Conservation (phyloP, 35 echinoderm and acorn worm species). For the Acanthaster planci region DNA sequence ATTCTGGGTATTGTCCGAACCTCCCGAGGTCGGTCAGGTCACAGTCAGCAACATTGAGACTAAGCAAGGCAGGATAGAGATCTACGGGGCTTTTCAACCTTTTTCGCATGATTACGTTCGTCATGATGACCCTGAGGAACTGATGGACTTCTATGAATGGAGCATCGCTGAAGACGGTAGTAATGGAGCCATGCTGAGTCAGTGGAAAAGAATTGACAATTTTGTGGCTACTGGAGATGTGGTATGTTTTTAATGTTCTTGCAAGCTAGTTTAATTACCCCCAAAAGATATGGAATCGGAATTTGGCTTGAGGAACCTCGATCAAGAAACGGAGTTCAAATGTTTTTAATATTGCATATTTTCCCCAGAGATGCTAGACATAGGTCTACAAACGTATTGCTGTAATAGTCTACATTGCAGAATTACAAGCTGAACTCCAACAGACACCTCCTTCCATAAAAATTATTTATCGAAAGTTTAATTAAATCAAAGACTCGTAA, state of each 20-base stretch:
- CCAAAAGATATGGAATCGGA: too few species aligned
- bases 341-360: too few species aligned
- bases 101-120: constrained; percentile 19
- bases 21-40: neutral
- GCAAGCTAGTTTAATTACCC: too few species aligned
- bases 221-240: neutral
- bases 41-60: neutral
- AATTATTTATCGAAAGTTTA: too few species aligned
- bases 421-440: too few species aligned
- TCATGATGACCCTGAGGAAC: neutral
- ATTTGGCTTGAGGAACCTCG: too few species aligned
- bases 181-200: neutral
- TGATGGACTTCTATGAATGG: constrained; percentile 43
- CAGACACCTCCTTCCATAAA: too few species aligned
- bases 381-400: too few species aligned
- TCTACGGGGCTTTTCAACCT: constrained; percentile 10
- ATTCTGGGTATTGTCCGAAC: constrained; percentile 10
- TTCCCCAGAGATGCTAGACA: too few species aligned
- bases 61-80: neutral
- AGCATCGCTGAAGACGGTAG: neutral
- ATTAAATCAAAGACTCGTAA: too few species aligned
- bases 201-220: neutral
- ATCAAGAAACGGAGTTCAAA: too few species aligned
- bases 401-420: too few species aligned
- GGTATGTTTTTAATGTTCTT: neutral